phyloP scores from a whole-genome alignment of 2,797 vertebrate genomes.

The Antrozous pallidus region DNA sequence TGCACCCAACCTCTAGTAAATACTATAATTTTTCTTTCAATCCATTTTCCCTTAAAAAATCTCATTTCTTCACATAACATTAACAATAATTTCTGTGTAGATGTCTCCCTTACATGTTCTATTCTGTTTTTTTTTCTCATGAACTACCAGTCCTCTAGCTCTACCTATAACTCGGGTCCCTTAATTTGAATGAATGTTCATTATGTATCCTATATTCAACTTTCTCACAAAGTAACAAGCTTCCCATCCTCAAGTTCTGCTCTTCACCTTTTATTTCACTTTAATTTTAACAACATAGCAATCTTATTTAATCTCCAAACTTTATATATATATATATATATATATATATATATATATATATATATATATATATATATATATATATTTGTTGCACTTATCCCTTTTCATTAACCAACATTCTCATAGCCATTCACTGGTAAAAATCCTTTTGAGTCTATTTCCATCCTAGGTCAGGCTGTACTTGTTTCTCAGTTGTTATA shows the following conservation, averaged over 20 bases:
- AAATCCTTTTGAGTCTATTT: not conserved
- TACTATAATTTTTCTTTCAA: not conserved
- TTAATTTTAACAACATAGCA: not conserved
- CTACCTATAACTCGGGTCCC: not conserved
- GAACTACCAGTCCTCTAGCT: not conserved
- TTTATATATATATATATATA: not conserved
- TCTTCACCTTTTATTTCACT: not conserved
- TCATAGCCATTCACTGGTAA: not conserved
- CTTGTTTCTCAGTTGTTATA: not conserved
- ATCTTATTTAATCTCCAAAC: conserved; percentile 6
- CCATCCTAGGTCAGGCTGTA: not conserved
- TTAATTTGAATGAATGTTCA: not conserved
- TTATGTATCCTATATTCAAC: not conserved
- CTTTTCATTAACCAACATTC: conserved; percentile 4
- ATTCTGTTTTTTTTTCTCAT: not conserved
- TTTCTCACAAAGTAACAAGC: not conserved
- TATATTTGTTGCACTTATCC: not conserved
- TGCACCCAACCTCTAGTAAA: not conserved
- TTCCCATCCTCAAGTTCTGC: not conserved
- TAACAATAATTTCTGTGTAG: not conserved
- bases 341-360: not conserved
- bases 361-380: not conserved
- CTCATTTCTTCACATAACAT: not conserved
- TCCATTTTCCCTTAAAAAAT: not conserved
- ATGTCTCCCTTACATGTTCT: not conserved